Conservation (phyloP, 2,113 vertebrate genomes). For the Nesoenas mayeri region DNA sequence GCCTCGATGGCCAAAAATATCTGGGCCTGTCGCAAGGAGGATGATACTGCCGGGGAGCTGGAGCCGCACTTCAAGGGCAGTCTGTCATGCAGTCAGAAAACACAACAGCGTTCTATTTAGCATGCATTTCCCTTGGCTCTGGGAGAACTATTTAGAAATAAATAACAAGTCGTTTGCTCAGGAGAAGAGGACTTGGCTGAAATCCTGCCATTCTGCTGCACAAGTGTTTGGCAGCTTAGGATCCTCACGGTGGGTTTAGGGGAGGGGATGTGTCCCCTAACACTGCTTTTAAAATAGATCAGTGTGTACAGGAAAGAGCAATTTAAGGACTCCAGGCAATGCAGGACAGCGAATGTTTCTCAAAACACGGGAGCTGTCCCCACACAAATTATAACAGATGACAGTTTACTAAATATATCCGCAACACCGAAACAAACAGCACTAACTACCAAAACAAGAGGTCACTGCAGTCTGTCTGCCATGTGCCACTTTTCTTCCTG, state of each 20-base stretch:
- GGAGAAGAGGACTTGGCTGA: background rate
- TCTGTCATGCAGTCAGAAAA: background rate
- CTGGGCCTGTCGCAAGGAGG: background rate
- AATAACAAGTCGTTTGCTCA: background rate
- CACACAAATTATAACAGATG: background rate
- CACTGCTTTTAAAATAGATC: background rate
- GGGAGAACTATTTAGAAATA: background rate
- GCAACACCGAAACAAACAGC: conserved; percentile 9
- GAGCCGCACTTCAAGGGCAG: background rate
- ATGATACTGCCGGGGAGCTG: rapidly evolving
- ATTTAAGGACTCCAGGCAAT: background rate
- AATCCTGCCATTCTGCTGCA: background rate
- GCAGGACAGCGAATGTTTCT: background rate
- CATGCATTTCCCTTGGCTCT: background rate
- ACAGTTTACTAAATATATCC: conserved; percentile 55
- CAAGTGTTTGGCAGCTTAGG: background rate
- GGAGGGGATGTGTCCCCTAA: background rate
- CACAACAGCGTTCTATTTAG: background rate
- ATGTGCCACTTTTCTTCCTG: background rate
- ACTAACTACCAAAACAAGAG: background rate
- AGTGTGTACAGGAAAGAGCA: conserved; percentile 8
- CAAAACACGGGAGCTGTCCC: conserved; percentile 25
- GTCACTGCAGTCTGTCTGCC: background rate
- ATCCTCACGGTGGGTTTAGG: background rate
- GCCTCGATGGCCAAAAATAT: background rate